Base-by-base conservation (phyloP, 2,888 invertebrate species). In the Tetranychus piercei region DNA sequence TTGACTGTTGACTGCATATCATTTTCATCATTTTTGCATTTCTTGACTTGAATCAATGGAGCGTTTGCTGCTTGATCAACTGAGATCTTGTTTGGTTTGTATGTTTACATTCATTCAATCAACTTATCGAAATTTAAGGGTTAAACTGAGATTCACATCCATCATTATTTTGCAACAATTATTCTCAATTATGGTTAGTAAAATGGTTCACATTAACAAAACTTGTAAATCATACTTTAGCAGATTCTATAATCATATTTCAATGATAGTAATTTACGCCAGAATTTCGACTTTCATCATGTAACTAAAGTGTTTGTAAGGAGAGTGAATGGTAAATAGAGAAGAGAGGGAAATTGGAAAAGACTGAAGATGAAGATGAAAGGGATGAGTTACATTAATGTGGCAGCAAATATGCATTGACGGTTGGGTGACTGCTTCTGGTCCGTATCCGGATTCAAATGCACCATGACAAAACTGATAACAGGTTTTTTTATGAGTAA, bases 391-490 rank as follows among this genome's bases (percentile, higher is more conserved):
- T 55, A 15, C 55, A 9, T 3, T 55, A 55, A 55, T 55, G 55
- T 55, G 15, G 55, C 55, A 55, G 9, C 55, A 55, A 9, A 55
- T 55, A 55, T 55, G 1, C 55, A 55, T 7, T 7, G 55, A 55
- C 15, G 55, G 55, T 55, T 55, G 55, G 55, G 15, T 55, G 55
- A 55, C 15, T 55, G 15, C 55, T 55, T 55, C 55, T 55, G 55
- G 55, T 55, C 55, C 55, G 55, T 55, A 55, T 55, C 55, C 55
- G 55, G 55, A 55, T 55, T 55, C 55, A 55, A 55, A 55, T 55
- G 55, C 55, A 55, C 55, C 55, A 55, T 55, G 55, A 55, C 9
- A 55, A 55, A 55, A 55, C 55, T 15, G 55, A 55, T 55, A 55
- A 55, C 55, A 55, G 55, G 55, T 55, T 55, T 55, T 55, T 55